Evolutionary conservation across 1,140 invertebrate species (phyloP), one percentile per base, ranked within the genome.

Genomic region (Eufriesea mexicana): DNA sequence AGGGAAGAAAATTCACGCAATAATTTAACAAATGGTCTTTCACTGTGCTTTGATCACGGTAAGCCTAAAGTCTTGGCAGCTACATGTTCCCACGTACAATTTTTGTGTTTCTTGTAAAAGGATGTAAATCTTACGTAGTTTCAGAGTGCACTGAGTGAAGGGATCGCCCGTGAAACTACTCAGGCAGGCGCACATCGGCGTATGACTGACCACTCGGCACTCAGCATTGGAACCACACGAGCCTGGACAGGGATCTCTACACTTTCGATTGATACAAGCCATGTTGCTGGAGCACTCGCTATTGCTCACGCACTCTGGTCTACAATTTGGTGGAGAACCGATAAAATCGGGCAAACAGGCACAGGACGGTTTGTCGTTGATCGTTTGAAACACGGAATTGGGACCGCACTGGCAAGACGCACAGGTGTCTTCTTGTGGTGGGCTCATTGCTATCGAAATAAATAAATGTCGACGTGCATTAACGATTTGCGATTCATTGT

Each of bases 171-270:
- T 95, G 84, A 95, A 95, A 49, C 95, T 96, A 80, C 94, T 87
- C 25, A 95, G 94, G 92, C 97, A 98, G 2, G 95, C 92, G 89
- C 97, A 98, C 51, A 96, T 96, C 20, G 97, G 96, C 42, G 96
- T 96, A 89, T 97, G 97, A 90, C 97, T 97, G 51, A 96, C 95
- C n/a, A 97, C 96, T 85, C 94, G 94, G 90, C 97, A 97, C 73
- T 96, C 94, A 2, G 97, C 95, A 90, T 96, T 96, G 28, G 94
- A 84, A 49, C 97, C 96, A 91, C 97, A 97, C 16, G 96, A 95
- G 28, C 96, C 96, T 75, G 95, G 93, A 88, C 97, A 97, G 28
- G 96, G 96, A 92, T 97, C 96, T 83, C 95, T 92, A 91, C 97
- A 97, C 93, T 96, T 97, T 84, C 96, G 94, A 91, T 96, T 96